Evolutionary conservation across 2,113 vertebrate genomes (phyloP).

Genomic region (Eulemur macaco): DNA sequence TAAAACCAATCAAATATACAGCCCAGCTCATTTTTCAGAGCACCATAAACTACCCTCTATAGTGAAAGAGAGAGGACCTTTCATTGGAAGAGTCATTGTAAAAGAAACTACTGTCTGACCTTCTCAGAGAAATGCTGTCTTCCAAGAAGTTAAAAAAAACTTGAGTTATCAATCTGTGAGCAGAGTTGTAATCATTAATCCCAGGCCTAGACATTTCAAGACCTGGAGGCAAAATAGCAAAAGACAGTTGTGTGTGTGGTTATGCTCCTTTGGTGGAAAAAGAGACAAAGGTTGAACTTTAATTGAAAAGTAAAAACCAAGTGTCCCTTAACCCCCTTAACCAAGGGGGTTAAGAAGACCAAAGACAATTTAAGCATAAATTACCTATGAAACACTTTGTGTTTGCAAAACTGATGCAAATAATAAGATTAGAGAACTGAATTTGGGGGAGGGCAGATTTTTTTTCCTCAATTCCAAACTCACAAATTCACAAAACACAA

Average conservation of each 20-base stretch:
- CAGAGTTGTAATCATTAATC: background rate
- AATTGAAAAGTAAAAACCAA: background rate
- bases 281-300: background rate
- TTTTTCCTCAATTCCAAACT: background rate
- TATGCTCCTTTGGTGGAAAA: background rate
- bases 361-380: background rate
- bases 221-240: background rate
- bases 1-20: background rate
- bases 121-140: background rate
- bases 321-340: too few species aligned
- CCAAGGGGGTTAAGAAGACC: background rate
- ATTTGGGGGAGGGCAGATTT: background rate
- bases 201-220: background rate
- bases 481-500: slow-evolving; percentile 21
- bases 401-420: background rate
- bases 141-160: background rate
- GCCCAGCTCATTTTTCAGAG: background rate
- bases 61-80: background rate
- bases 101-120: background rate
- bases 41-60: background rate
- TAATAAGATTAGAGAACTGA: background rate
- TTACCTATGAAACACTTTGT: background rate
- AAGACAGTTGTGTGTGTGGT: background rate
- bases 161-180: background rate
- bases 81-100: background rate